phyloP scores from a whole-genome alignment of 2,113 vertebrate genomes.

The Sakesphorus luctuosus region DNA sequence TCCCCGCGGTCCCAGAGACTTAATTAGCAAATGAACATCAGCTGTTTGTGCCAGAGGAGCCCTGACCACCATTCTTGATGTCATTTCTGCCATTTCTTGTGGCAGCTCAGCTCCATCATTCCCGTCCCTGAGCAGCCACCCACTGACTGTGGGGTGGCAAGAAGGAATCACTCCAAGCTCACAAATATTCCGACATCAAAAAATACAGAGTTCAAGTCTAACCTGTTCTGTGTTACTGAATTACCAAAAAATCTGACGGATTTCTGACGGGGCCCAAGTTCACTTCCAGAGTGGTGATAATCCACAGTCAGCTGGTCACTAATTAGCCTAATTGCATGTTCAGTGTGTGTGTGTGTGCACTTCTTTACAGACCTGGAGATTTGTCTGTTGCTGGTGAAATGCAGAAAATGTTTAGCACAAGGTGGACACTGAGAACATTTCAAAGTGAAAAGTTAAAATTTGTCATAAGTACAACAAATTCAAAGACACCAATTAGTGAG shows the following conservation, averaged over 20 bases:
- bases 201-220: accelerated
- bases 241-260: accelerated
- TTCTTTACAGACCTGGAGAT: neutral
- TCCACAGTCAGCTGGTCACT: neutral
- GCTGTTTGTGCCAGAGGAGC: accelerated
- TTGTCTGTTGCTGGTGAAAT: neutral
- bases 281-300: accelerated
- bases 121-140: neutral
- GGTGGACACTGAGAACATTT: neutral
- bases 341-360: too few relatives aligned
- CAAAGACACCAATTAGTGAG: neutral
- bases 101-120: neutral
- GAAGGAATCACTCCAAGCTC: neutral
- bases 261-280: neutral
- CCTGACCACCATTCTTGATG: neutral
- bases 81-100: neutral
- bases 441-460: neutral
- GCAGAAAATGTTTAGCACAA: neutral
- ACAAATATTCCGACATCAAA: neutral
- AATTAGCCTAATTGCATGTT: neutral
- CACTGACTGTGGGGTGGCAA: accelerated
- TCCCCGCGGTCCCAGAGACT: neutral
- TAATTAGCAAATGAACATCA: neutral
- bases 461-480: neutral
- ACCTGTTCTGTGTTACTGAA: neutral